Conservation (phyloP, 2,113 vertebrate species). For the Australoheros scitulus region DNA sequence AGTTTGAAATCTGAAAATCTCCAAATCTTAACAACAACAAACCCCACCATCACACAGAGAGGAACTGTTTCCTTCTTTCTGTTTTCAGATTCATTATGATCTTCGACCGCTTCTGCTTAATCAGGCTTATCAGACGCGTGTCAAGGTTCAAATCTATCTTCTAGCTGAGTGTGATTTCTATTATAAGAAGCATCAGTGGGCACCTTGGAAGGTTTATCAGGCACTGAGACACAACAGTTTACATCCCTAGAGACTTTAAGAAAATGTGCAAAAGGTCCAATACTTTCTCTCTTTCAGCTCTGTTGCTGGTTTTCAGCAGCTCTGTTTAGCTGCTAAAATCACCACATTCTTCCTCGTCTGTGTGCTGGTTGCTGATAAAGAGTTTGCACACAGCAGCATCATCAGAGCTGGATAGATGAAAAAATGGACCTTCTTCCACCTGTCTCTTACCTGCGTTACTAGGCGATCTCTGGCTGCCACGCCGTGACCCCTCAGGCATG, state of each 20-base stretch:
- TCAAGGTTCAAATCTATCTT: too few species aligned
- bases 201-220: too few species aligned
- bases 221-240: neutral
- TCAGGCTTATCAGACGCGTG: too few species aligned
- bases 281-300: neutral
- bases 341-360: neutral
- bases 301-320: neutral
- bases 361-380: neutral
- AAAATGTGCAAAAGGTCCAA: neutral
- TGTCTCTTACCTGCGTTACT: conserved; percentile 73
- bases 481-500: conserved; percentile 83
- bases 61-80: neutral
- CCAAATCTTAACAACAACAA: neutral
- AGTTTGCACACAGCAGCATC: neutral
- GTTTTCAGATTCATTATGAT: too few species aligned
- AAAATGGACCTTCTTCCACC: too few species aligned
- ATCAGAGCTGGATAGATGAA: neutral
- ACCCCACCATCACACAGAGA: fast-evolving
- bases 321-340: too few species aligned
- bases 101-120: too few species aligned
- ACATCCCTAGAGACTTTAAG: neutral
- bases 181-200: too few species aligned
- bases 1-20: neutral
- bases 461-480: conserved; percentile 74
- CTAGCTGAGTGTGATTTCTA: neutral